Conservation (phyloP, 1,140 invertebrate species). For the Ceratina japonica region DNA sequence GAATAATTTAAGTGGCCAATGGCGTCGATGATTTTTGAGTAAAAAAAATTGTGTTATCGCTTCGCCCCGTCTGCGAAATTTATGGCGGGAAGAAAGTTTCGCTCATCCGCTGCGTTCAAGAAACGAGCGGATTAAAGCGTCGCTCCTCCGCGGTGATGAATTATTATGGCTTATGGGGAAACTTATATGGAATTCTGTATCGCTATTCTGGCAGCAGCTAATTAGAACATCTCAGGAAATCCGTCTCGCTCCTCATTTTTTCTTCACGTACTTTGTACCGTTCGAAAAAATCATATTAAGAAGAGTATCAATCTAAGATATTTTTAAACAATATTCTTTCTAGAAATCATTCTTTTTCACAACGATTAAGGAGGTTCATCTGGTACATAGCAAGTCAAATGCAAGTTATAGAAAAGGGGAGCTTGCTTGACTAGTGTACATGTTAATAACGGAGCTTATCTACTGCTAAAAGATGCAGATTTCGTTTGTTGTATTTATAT, state of each 20-base stretch:
- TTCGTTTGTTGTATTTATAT: no score
- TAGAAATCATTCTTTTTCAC: no score
- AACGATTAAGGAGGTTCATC: no score
- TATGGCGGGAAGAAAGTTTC: neutral
- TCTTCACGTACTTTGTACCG: neutral
- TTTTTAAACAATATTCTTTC: no score
- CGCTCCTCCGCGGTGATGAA: slow-evolving; percentile 20
- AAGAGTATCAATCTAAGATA: no score
- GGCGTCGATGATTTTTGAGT: no score
- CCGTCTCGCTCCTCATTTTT: neutral
- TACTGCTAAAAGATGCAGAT: no score
- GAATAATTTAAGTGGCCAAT: no score
- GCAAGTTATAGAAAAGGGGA: no score
- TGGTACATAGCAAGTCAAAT: no score
- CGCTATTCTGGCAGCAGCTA: neutral
- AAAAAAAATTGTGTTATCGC: neutral
- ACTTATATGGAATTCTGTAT: slow-evolving; percentile 46
- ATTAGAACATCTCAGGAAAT: slow-evolving; percentile 7
- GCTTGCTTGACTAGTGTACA: no score
- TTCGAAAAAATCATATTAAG: neutral
- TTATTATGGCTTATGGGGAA: slow-evolving; percentile 34
- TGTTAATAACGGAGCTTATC: no score
- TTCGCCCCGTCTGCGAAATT: neutral
- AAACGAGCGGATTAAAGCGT: slow-evolving; percentile 3
- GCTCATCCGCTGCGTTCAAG: neutral